These are phyloP conservation scores for Euthynnus affinis DNA, from an alignment of 2,797 vertebrate species.

Conservation along the genomic window DNA sequence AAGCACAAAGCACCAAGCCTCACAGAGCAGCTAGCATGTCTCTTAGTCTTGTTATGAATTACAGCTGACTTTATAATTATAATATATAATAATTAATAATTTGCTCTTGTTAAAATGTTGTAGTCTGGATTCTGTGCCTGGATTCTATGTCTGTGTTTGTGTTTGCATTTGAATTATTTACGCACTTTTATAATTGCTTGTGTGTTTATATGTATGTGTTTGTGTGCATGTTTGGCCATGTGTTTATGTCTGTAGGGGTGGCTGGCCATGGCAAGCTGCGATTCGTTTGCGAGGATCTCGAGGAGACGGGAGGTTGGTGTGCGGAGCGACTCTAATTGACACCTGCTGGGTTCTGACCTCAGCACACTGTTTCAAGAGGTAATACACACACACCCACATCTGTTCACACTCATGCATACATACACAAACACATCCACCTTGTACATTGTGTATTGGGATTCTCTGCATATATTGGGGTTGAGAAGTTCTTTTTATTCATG, in stretches of 20 bases:
- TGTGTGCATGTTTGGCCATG: neutral
- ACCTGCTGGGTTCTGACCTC: slow-evolving; percentile 98
- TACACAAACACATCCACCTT: neutral
- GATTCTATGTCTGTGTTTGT: neutral
- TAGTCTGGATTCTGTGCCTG: neutral
- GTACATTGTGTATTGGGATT: neutral
- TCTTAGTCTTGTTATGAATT: too few species aligned
- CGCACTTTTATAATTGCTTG: neutral
- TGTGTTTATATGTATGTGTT: neutral
- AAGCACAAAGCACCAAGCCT: too few species aligned
- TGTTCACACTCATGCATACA: neutral
- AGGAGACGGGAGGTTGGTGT: slow-evolving; percentile 94
- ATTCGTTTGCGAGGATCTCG: slow-evolving; percentile 92
- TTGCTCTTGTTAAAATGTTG: neutral
- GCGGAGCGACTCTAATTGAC: slow-evolving; percentile 95
- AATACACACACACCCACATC: slow-evolving; percentile 15
- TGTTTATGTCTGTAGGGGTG: slow-evolving; percentile 84
- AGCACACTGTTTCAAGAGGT: slow-evolving; percentile 99
- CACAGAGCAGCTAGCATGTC: too few species aligned
- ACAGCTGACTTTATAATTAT: neutral
- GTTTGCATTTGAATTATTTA: neutral
- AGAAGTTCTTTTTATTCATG: neutral
- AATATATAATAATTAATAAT: too few species aligned
- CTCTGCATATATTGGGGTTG: neutral
- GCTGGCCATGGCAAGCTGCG: slow-evolving; percentile 98